Base-by-base conservation (phyloP, 1,140 invertebrate species). In the Dendrolimus kikuchii region DNA sequence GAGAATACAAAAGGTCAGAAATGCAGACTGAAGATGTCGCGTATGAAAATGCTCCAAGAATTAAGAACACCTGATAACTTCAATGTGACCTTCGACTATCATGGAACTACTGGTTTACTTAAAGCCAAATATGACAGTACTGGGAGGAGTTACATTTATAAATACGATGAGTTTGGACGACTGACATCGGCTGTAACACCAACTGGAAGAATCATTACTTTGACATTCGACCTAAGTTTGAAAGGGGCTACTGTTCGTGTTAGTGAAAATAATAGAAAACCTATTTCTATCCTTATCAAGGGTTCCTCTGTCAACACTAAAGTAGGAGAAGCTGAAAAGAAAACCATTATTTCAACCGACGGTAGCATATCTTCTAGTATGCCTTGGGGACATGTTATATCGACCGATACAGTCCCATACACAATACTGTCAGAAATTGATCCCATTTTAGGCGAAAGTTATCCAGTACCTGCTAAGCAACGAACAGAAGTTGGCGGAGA, bases 1-100 rank as follows among this genome's bases (percentile, higher is more conserved):
- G 95, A 98, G 80, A 98, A 98, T 65, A 96, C 96, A 0, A 95
- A 96, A 77, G 96, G 95, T 0, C 95, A 97, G 65, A 98, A 97
- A 78, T 98, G 96, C 64, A 89, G 95, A 46, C 86, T 99, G 3
- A 91, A 92, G 60, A 96, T 98, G 94, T 94, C 94, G 0, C 89
- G 94, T 60, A 95, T 96, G 91, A 93, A 95, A 66, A 93, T 96
- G 90, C 83, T 98, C 2, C 94, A 97, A 72, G 94, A 95, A 73
- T 88, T 98, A 8, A 93, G 93, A 62, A 95, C 95, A 2, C 95
- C 96, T 0, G 95, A 97, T 68, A 97, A 97, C 86, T 95, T 95
- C 66, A 96, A 96, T 65, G 92, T 95, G 0, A 96, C 95, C 1
- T 98, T 98, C 75, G 96, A 97, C 60, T 99, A 99, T 80, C 93